phyloP scores from a whole-genome alignment of 2,113 vertebrate genomes.

The human (Homo sapiens) region GRCh38 chr12:127393501-127394000 shows the following conservation, averaged over 20 bases:
- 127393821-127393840: too few species aligned
- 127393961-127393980: not conserved
- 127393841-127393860: not conserved
- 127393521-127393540: too few species aligned
- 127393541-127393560: too few species aligned
- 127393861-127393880: not conserved
- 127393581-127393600: too few species aligned
- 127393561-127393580: not conserved
- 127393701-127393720: not conserved
- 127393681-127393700: not conserved
- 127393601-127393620: accelerated
- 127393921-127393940: too few species aligned
- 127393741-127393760: not conserved
- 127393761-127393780: not conserved
- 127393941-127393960: not conserved
- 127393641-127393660: not conserved
- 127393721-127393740: not conserved
- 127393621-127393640: accelerated
- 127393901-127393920: not conserved
- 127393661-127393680: not conserved
- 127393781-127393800: not conserved
- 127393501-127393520: too few species aligned
- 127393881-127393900: not conserved
- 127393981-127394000: not conserved
- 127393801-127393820: not conserved